phyloP scores from a whole-genome alignment of 2,113 vertebrate species.

The Rhinoptilus africanus region DNA sequence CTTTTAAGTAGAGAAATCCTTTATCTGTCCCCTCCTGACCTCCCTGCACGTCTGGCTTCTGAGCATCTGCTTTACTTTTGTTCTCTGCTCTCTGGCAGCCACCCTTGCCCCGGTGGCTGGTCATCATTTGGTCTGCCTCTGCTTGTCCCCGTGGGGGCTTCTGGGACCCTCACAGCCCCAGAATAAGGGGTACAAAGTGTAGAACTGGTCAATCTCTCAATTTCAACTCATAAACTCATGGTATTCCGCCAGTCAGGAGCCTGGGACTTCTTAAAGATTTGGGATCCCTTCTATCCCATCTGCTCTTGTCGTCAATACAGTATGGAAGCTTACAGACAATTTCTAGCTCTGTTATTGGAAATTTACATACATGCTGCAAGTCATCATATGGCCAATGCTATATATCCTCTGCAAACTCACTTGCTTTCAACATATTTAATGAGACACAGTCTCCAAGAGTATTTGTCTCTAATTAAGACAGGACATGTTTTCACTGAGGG shows the following conservation, averaged over 20 bases:
- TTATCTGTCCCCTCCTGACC: conserved; percentile 41
- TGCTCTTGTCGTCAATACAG: fast-evolving
- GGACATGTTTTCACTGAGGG: not conserved
- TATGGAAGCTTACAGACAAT: not conserved
- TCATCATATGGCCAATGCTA: not conserved
- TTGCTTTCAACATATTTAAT: conserved; percentile 25
- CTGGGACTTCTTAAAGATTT: not conserved
- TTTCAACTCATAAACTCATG: not conserved
- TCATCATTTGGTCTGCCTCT: not conserved
- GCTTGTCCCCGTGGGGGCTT: not conserved
- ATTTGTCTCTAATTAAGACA: not conserved
- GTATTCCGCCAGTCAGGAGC: not conserved
- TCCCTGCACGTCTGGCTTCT: not conserved
- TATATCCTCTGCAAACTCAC: not conserved
- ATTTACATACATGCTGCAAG: not conserved
- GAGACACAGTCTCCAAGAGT: not conserved
- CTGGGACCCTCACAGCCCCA: not conserved
- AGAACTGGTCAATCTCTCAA: not conserved
- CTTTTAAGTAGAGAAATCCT: conserved; percentile 44
- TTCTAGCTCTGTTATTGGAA: not conserved
- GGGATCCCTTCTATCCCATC: not conserved
- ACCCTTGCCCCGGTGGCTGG: not conserved
- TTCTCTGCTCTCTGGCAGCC: not conserved
- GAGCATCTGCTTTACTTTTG: not conserved
- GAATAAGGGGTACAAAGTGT: not conserved